Percentiles rank a stretch among this genome's conserved stretches.
phyloP scores from a whole-genome alignment of 1,140 invertebrate genomes.

The Drosophila asahinai region DNA sequence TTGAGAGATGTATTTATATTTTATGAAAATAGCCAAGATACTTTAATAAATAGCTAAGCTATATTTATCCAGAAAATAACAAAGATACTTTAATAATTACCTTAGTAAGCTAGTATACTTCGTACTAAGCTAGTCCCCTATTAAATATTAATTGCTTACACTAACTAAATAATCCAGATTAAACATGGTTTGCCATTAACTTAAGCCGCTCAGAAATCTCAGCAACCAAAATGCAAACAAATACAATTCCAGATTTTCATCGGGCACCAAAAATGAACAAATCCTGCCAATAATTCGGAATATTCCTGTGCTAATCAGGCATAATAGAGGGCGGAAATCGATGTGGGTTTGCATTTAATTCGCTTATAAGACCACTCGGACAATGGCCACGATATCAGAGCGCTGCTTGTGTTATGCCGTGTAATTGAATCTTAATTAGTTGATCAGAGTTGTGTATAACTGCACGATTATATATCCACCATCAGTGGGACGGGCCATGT shows the following conservation, averaged over 20 bases:
- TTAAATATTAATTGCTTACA: background rate
- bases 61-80: too few relatives aligned
- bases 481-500: background rate
- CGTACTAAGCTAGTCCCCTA: too few relatives aligned
- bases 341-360: background rate
- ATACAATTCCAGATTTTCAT: background rate
- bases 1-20: background rate
- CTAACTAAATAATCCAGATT: background rate
- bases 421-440: conserved; percentile 51
- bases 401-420: background rate
- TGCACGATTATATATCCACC: background rate
- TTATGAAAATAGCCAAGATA: background rate
- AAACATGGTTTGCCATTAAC: too few relatives aligned
- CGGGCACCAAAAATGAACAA: conserved; percentile 1
- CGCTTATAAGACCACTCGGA: background rate
- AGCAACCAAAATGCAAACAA: background rate
- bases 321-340: conserved; percentile 16
- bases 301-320: background rate
- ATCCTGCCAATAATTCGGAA: background rate
- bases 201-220: background rate
- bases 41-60: too few relatives aligned
- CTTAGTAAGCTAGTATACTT: too few relatives aligned
- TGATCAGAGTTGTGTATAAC: conserved; percentile 9
- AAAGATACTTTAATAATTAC: too few relatives aligned
- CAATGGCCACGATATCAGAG: background rate